phyloP scores from a whole-genome alignment of 2,888 invertebrate genomes.

The Phortica magna region DNA sequence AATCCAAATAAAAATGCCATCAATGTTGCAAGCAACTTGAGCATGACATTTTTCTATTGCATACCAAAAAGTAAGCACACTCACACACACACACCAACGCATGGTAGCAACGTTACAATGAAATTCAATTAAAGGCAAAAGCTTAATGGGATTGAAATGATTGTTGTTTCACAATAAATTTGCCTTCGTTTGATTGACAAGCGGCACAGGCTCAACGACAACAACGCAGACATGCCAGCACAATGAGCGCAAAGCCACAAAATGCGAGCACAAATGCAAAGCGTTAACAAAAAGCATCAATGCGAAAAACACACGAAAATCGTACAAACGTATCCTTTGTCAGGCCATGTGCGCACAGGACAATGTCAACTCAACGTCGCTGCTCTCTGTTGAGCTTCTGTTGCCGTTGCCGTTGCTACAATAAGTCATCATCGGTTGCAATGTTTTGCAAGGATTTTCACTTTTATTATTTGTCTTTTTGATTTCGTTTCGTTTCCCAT shows the following conservation, averaged over 20 bases:
- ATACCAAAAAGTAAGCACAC: too few species aligned
- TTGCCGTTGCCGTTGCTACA: slow-evolving; percentile 1
- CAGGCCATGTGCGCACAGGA: not conserved
- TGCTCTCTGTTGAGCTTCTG: not conserved
- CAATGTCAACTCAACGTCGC: not conserved
- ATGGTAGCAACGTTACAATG: slow-evolving; percentile 54
- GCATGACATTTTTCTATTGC: not conserved
- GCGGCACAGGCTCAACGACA: not conserved
- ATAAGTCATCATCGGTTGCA: not conserved
- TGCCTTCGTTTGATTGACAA: slow-evolving; percentile 32
- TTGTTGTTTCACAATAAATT: slow-evolving; percentile 46
- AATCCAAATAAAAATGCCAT: slow-evolving; percentile 35
- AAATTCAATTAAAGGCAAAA: slow-evolving; percentile 68
- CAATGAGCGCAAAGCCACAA: not conserved
- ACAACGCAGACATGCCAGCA: not conserved
- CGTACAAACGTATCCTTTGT: slow-evolving; percentile 5
- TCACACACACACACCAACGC: too few species aligned
- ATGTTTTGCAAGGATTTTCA: not conserved
- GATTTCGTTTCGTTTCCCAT: not conserved
- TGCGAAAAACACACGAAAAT: slow-evolving; percentile 7
- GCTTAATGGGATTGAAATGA: slow-evolving; percentile 63
- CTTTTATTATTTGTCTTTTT: slow-evolving; percentile 16
- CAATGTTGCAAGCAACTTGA: slow-evolving; percentile 38
- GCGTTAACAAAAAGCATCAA: not conserved
- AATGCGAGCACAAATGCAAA: not conserved